Evolutionary conservation across 1,140 invertebrate species (phyloP), one percentile per base, ranked within the genome.

Genomic region (Drosophila sproati): DNA sequence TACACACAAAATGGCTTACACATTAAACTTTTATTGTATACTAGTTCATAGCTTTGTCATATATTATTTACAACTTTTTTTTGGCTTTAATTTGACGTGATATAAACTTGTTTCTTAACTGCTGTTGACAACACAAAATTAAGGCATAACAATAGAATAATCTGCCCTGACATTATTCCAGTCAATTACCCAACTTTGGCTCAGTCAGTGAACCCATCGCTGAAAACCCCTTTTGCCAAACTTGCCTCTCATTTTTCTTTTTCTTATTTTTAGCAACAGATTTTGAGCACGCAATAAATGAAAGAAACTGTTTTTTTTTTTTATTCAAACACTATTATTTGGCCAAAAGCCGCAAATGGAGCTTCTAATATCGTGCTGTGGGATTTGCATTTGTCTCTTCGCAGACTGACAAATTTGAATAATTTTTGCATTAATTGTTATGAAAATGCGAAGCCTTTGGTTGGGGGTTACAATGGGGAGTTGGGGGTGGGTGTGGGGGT

Each of bases 361-460:
- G 52, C 73, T 47, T 72, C 8, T 59, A 39, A 59, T 32, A 31
- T 28, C 39, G 6, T 6, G n/a, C 0, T 8, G 10, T 55, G 41
- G 41, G 12, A 32, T 52, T 52, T 10, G 8, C 48, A 4, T 31
- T 51, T 85, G 54, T 69, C 54, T 73, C 76, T 68, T 62, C 43
- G 72, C 45, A 67, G 37, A 39, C 37, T 39, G 37, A 39, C 37
- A 73, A 80, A 89, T 89, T 89, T 89, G 85, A 73, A 77, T 89
- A 89, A 89, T 86, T 89, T 89, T 64, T 73, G 85, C 86, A 90
- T 89, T 88, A 89, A 89, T 89, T 81, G 71, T 78, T 85, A 69
- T 73, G 73, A 80, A 85, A 83, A 89, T 73, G 83, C 51, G 37
- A 47, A 66, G 35, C 20, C 28, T 29, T 20, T 31, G 20, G 8